Percentiles rank a stretch among this genome's conserved stretches.
Evolutionary conservation across 2,797 vertebrate species (phyloP).

Genomic region (Tokudaia tokunoshimensis): DNA sequence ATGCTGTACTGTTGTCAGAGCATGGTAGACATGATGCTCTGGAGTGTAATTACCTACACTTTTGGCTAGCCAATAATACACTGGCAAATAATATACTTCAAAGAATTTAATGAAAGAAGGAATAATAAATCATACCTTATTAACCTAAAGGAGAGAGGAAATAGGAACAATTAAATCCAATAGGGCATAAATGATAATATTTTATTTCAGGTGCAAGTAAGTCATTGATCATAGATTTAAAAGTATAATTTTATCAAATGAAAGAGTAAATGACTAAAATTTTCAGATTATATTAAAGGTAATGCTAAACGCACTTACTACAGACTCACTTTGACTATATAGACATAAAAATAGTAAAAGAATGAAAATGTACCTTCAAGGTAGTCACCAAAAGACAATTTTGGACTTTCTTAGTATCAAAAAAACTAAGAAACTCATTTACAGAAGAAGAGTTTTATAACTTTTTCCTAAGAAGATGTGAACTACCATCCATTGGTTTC

Average conservation of each 20-base stretch:
- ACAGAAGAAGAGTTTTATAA: neutral
- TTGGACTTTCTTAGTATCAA: neutral
- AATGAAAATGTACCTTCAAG: neutral
- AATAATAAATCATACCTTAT: neutral
- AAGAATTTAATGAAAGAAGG: neutral
- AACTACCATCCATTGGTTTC: neutral
- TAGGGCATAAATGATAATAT: neutral
- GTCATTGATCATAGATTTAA: neutral
- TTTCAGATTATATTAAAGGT: slow-evolving; percentile 12
- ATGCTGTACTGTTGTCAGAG: neutral
- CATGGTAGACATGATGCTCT: neutral
- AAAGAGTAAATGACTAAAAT: neutral
- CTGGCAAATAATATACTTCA: neutral
- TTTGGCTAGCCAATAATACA: neutral
- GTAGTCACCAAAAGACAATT: neutral
- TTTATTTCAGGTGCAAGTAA: neutral
- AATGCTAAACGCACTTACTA: neutral
- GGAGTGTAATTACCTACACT: neutral
- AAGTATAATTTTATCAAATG: slow-evolving; percentile 6
- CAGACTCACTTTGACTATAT: neutral
- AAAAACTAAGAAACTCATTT: neutral
- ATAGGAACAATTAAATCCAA: neutral
- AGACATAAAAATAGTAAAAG: neutral
- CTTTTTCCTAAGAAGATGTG: neutral
- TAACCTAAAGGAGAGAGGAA: neutral